Conservation (phyloP, 2,113 vertebrate genomes). For the Todiramphus saurophagus region DNA sequence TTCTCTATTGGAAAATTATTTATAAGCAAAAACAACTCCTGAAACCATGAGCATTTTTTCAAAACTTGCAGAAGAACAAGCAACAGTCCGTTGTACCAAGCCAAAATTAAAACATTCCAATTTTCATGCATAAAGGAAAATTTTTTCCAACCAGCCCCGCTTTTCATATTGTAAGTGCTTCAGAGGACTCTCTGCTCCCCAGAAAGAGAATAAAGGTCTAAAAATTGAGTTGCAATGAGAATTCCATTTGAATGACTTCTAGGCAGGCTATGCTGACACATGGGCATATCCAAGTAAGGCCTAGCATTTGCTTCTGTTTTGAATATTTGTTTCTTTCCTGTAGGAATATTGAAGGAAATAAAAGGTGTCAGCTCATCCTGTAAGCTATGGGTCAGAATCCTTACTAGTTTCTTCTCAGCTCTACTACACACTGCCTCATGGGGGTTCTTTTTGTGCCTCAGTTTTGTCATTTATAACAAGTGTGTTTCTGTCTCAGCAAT, state of each 20-base stretch:
- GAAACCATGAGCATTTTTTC: neutral
- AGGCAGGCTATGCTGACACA: neutral
- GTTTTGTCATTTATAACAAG: neutral
- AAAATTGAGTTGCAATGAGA: neutral
- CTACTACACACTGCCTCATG: neutral
- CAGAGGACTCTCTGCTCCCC: neutral
- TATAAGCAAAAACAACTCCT: neutral
- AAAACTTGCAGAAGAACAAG: neutral
- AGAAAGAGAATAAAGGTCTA: neutral
- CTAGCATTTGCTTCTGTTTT: neutral
- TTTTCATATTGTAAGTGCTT: neutral
- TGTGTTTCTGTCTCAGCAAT: fast-evolving
- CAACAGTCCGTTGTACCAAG: neutral
- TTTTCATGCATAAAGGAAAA: neutral
- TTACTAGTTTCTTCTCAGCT: neutral
- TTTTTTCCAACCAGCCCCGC: neutral
- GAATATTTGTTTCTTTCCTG: neutral
- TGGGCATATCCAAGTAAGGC: neutral
- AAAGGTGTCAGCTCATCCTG: neutral
- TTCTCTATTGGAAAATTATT: neutral
- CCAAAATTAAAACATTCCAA: neutral
- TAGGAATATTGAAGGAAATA: neutral
- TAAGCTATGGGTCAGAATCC: neutral
- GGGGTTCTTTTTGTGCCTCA: neutral
- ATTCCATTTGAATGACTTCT: neutral